Percentiles rank a stretch among this genome's conserved stretches.
Evolutionary conservation across 2,888 invertebrate species (phyloP).

Genomic region (Melanostoma scalare): DNA sequence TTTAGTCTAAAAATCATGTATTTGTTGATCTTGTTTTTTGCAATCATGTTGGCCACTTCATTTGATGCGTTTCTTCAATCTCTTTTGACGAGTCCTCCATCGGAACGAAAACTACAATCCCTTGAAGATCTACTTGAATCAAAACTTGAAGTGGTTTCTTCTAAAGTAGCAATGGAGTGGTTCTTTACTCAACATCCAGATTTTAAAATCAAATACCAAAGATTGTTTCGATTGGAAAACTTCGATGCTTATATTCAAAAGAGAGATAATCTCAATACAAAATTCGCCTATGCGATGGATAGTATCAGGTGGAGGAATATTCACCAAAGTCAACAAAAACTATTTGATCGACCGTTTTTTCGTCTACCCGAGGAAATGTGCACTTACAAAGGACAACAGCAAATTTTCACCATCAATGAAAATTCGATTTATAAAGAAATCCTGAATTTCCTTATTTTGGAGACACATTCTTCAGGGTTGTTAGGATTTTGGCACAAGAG

Average conservation of each 20-base stretch:
- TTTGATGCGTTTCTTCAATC: slow-evolving; percentile 34
- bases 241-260: slow-evolving; percentile 71
- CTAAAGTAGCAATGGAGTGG: neutral
- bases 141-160: slow-evolving; percentile 8
- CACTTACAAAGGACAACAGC: slow-evolving; percentile 76
- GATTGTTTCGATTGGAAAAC: slow-evolving; percentile 74
- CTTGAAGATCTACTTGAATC: slow-evolving; percentile 34
- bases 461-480: slow-evolving; percentile 75
- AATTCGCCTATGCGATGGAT: slow-evolving; percentile 75
- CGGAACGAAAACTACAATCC: slow-evolving; percentile 9
- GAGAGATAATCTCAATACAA: slow-evolving; percentile 75
- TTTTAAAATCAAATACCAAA: slow-evolving; percentile 65
- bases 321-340: slow-evolving; percentile 76
- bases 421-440: slow-evolving; percentile 76
- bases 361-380: slow-evolving; percentile 75
- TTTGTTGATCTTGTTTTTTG: slow-evolving; percentile 26
- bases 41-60: slow-evolving; percentile 20
- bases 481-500: slow-evolving; percentile 73
- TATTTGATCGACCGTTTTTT: slow-evolving; percentile 76
- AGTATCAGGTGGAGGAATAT: slow-evolving; percentile 76
- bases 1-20: slow-evolving; percentile 25
- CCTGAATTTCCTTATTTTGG: slow-evolving; percentile 75
- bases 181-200: neutral
- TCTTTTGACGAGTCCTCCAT: slow-evolving; percentile 39
- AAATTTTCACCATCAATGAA: slow-evolving; percentile 73